Percentiles rank a stretch among this genome's conserved stretches.
phyloP scores from a whole-genome alignment of 64 coral and sea anemone genomes.

The Pocillopora verrucosa region DNA sequence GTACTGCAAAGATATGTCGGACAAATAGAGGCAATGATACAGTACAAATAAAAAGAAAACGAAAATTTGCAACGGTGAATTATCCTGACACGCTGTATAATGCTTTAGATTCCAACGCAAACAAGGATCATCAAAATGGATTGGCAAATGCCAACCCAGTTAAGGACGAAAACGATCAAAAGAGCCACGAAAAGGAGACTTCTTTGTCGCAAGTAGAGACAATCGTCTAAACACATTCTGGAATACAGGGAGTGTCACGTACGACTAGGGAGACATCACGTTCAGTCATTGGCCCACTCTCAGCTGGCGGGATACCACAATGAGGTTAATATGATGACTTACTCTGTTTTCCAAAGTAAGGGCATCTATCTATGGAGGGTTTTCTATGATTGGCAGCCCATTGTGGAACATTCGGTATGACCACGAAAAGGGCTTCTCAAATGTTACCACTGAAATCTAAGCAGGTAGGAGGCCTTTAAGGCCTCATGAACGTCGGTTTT shows the following conservation, averaged over 20 bases:
- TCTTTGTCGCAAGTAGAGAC: conserved; percentile 13
- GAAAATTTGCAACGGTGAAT: not conserved
- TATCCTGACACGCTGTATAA: conserved; percentile 17
- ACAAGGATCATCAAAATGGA: not conserved
- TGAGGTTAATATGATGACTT: not conserved
- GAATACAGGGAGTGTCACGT: not conserved
- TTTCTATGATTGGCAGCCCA: no score
- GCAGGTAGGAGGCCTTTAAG: no score
- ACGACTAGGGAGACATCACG: not conserved
- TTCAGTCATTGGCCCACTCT: not conserved
- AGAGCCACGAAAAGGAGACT: not conserved
- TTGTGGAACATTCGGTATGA: no score
- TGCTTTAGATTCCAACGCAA: not conserved
- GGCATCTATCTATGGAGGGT: no score
- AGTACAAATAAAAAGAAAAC: not conserved
- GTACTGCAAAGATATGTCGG: not conserved
- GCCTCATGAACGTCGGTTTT: no score
- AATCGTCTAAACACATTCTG: not conserved
- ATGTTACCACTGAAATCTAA: no score
- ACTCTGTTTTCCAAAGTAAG: not conserved
- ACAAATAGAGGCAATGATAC: not conserved
- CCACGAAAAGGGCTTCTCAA: not conserved
- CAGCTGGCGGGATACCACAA: not conserved
- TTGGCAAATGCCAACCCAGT: conserved; percentile 1
- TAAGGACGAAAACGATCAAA: not conserved